phyloP scores from a whole-genome alignment of 1,140 invertebrate species.

The Zaprionus inermis region DNA sequence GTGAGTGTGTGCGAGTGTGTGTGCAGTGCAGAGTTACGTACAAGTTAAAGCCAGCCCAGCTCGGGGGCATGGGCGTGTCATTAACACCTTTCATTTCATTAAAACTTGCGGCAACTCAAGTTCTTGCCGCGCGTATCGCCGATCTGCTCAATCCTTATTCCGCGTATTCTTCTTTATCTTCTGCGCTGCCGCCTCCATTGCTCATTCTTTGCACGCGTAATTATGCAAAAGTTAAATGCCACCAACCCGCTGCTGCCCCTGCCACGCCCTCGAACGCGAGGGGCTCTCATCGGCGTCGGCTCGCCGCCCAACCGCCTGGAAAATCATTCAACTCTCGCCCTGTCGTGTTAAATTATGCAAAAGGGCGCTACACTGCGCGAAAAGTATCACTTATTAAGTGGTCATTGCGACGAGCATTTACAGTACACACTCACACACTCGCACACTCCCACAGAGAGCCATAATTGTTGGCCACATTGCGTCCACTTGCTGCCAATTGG shows the following conservation, averaged over 20 bases:
- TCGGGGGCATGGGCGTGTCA: conserved; percentile 52
- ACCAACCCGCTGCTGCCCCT: conserved; percentile 14
- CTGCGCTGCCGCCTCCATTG: too few species aligned
- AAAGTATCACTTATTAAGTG: conserved; percentile 20
- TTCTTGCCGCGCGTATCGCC: conserved; percentile 23
- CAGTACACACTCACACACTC: neutral
- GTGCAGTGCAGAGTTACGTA: conserved; percentile 15
- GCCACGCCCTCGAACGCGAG: neutral
- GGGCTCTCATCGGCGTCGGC: conserved; percentile 17
- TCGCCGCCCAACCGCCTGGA: conserved; percentile 59
- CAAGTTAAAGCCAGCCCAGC: conserved; percentile 58
- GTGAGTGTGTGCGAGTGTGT: conserved; percentile 13
- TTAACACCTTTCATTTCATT: conserved; percentile 42
- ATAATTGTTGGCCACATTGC: conserved; percentile 37
- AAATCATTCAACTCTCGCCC: conserved; percentile 63
- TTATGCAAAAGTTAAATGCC: conserved; percentile 77
- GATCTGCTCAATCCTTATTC: conserved; percentile 15
- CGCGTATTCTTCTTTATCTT: conserved; percentile 6
- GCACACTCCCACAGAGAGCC: neutral
- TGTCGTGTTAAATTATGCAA: conserved; percentile 72
- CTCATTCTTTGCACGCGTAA: conserved; percentile 68
- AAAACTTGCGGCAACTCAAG: conserved; percentile 53
- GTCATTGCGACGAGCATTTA: conserved; percentile 43
- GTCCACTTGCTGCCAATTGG: conserved; percentile 66
- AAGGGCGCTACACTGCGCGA: conserved; percentile 11